These are phyloP conservation scores for Nipponia nippon DNA, from an alignment of 2,113 vertebrate genomes.

Conservation along the genomic window DNA sequence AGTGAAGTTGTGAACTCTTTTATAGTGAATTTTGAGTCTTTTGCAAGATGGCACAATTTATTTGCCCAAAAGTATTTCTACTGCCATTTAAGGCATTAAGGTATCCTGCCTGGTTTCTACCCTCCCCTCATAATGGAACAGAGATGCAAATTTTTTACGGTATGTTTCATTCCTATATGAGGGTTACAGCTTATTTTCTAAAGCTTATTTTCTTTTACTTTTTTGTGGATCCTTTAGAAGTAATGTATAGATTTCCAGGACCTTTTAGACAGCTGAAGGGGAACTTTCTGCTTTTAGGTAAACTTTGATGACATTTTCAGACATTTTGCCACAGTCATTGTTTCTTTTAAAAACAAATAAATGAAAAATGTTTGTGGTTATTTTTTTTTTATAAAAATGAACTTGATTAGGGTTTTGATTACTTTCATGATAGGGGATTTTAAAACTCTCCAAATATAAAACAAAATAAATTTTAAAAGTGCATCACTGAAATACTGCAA, in stretches of 20 bases:
- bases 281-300: not conserved
- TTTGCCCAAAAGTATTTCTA: not conserved
- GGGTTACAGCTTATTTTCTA: not conserved
- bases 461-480: not conserved
- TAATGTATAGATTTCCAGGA: not conserved
- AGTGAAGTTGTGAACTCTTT: not conserved
- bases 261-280: not conserved
- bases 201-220: not conserved
- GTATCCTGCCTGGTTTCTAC: not conserved
- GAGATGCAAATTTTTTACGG: not conserved
- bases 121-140: not conserved
- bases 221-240: not conserved
- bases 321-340: not conserved
- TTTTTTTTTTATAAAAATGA: not conserved
- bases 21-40: not conserved
- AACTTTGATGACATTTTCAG: not conserved
- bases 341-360: not conserved
- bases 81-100: not conserved
- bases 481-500: not conserved
- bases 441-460: not conserved
- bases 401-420: not conserved
- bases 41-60: not conserved
- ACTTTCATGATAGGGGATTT: not conserved
- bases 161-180: not conserved
- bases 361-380: not conserved